Conservation (phyloP, 2,113 vertebrate species). For the Alligator sinensis region DNA sequence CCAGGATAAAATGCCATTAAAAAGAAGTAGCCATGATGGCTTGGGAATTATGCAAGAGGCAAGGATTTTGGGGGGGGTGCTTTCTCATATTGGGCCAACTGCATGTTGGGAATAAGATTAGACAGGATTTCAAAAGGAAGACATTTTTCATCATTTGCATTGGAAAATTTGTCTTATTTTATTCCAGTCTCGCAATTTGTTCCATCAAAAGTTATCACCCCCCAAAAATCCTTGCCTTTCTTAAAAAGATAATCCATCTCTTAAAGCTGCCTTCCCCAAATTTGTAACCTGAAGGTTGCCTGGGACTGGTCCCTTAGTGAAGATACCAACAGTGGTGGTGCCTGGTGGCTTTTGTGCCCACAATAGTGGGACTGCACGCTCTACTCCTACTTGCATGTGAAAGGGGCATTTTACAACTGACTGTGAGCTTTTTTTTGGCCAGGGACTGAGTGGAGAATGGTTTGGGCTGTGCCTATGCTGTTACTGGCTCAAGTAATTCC, state of each 20-base stretch:
- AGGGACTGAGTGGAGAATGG: background rate
- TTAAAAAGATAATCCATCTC: background rate
- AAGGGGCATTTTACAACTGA: too few relatives aligned
- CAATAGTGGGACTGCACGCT: background rate
- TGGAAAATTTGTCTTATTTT: too few relatives aligned
- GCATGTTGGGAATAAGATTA: too few relatives aligned
- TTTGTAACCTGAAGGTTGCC: accelerated
- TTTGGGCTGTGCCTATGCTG: background rate
- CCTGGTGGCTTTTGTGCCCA: background rate
- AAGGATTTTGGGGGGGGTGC: too few relatives aligned
- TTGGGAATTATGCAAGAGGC: too few relatives aligned
- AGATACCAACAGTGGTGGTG: background rate
- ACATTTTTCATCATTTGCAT: too few relatives aligned
- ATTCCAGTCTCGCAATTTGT: too few relatives aligned
- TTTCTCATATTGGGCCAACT: too few relatives aligned
- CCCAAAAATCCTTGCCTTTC: too few relatives aligned
- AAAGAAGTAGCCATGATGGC: background rate
- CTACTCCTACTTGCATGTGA: background rate
- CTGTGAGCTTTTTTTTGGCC: background rate
- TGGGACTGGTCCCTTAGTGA: background rate
- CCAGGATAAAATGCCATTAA: background rate
- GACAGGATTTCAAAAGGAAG: too few relatives aligned
- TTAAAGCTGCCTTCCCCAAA: background rate
- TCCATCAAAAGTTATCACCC: too few relatives aligned
- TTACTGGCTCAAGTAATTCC: background rate